These are phyloP conservation scores for Sminthurinus signatus DNA, from an alignment of 1,140 invertebrate species.

Conservation along the genomic window DNA sequence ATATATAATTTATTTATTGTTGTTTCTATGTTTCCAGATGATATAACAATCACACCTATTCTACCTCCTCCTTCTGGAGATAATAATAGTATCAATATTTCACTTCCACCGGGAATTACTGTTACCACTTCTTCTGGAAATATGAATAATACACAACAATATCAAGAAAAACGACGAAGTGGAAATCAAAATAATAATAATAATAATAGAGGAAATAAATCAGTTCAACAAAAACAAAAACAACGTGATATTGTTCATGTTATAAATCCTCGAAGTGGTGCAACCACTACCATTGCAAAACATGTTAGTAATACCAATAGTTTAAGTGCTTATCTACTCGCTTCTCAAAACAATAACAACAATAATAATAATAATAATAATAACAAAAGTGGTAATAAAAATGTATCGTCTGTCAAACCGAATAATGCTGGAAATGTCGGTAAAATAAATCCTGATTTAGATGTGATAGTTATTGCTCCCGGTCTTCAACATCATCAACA, in stretches of 20 bases:
- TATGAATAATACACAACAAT: too few species aligned
- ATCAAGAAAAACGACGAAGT: neutral
- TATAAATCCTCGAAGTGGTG: slow-evolving; percentile 38
- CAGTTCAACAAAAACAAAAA: neutral
- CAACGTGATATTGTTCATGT: slow-evolving; percentile 35
- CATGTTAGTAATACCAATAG: slow-evolving; percentile 30
- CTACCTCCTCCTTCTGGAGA: neutral
- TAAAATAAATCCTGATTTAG: slow-evolving; percentile 36
- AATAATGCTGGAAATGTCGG: slow-evolving; percentile 34
- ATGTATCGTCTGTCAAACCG: slow-evolving; percentile 23
- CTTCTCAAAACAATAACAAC: slow-evolving; percentile 2
- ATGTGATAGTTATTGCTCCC: slow-evolving; percentile 38
- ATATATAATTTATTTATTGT: too few species aligned
- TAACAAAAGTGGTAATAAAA: slow-evolving; percentile 2
- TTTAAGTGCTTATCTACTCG: neutral
- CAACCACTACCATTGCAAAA: slow-evolving; percentile 37
- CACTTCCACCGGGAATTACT: neutral
- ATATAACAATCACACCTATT: slow-evolving; percentile 40
- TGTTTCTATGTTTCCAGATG: slow-evolving; percentile 26
- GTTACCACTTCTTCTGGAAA: too few species aligned
- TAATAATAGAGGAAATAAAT: neutral
- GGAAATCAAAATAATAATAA: neutral
- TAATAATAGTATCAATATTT: neutral
- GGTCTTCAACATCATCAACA: slow-evolving; percentile 3
- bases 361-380: neutral